Percentiles rank a stretch among this genome's conserved stretches.
Evolutionary conservation across 2,888 invertebrate genomes (phyloP).

Genomic region (Morpho achilles): DNA sequence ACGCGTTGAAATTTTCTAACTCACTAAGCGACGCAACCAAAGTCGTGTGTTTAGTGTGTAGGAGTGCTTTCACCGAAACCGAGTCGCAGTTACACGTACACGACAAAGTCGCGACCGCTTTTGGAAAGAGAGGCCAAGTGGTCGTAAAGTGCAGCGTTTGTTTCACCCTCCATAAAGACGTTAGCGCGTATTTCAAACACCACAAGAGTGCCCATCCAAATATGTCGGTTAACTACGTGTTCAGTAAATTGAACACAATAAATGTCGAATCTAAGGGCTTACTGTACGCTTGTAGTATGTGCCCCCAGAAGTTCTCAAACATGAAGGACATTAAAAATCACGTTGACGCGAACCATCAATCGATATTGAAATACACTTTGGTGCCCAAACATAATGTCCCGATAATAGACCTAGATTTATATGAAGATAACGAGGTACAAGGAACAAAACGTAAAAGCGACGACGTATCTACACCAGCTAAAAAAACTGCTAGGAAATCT

Average conservation of each 20-base stretch:
- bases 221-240: conserved; percentile 42
- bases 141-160: conserved; percentile 71
- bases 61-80: conserved; percentile 35
- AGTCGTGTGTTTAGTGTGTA: conserved; percentile 53
- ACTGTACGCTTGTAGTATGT: conserved; percentile 39
- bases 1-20: conserved; percentile 12
- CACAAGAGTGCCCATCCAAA: conserved; percentile 43
- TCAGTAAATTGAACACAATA: conserved; percentile 37
- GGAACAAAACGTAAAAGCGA: conserved; percentile 2
- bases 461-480: conserved; percentile 7
- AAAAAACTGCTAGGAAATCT: conserved; percentile 65
- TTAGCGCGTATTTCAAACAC: conserved; percentile 52
- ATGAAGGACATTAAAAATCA: conserved; percentile 44
- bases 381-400: conserved; percentile 10
- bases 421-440: conserved; percentile 6
- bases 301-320: conserved; percentile 39
- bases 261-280: conserved; percentile 29
- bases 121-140: conserved; percentile 49
- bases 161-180: conserved; percentile 40
- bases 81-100: conserved; percentile 42
- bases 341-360: conserved; percentile 37
- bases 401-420: conserved; percentile 23
- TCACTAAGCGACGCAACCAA: conserved; percentile 18
- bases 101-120: conserved; percentile 37
- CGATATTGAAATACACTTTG: conserved; percentile 33